Evolutionary conservation across 1,140 invertebrate species (phyloP).

Genomic region (Sitodiplosis mosellana): DNA sequence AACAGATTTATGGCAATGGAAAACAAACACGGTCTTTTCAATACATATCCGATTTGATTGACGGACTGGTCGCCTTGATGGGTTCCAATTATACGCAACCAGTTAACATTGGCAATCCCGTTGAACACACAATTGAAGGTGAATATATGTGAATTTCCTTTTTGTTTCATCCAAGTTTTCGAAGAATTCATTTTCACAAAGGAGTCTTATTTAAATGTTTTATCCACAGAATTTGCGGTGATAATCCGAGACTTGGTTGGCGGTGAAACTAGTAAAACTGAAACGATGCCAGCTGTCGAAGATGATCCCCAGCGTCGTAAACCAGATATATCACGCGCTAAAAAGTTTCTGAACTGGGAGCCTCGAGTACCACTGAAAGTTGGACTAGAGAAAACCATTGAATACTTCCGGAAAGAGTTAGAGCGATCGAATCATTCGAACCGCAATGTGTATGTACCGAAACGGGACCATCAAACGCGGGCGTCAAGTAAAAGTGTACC

Average conservation of each 20-base stretch:
- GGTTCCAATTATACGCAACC: constrained; percentile 83
- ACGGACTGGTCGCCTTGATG: constrained; percentile 88
- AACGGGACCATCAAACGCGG: constrained; percentile 2
- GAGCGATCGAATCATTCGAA: constrained; percentile 32
- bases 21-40: constrained; percentile 96
- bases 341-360: constrained; percentile 72
- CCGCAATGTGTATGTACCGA: constrained; percentile 13
- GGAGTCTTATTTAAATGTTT: neutral
- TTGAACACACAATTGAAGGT: constrained; percentile 88
- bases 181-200: neutral
- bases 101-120: constrained; percentile 95
- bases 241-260: constrained; percentile 80
- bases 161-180: neutral
- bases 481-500: neutral
- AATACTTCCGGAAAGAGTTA: constrained; percentile 79
- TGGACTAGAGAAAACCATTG: constrained; percentile 74
- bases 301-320: constrained; percentile 90
- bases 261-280: constrained; percentile 58
- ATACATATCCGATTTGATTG: constrained; percentile 92
- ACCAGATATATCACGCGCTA: constrained; percentile 84
- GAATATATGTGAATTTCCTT: constrained; percentile 19
- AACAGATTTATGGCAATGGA: constrained; percentile 82
- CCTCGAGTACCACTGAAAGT: constrained; percentile 75
- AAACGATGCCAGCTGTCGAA: constrained; percentile 63
- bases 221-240: constrained; percentile 68